Percentiles rank a stretch among this genome's conserved stretches.
Conservation (phyloP, 2,113 vertebrate species). For the Uria lomvia region DNA sequence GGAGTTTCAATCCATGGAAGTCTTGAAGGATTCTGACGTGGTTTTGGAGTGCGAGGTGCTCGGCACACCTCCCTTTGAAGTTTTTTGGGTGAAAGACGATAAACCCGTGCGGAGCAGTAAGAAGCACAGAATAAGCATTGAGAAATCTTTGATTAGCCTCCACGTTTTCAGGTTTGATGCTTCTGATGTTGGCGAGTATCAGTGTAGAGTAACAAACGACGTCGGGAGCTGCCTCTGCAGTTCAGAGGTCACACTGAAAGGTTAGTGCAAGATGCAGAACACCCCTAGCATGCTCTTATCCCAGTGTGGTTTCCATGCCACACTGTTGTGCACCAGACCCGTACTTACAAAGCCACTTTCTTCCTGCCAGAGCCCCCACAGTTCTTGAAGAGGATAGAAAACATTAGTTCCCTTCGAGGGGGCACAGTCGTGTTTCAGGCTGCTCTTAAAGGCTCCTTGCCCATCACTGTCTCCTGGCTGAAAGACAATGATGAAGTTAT, state of each 20-base stretch:
- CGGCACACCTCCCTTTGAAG: conserved; percentile 89
- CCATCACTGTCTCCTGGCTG: conserved; percentile 88
- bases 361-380: conserved; percentile 86
- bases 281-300: not conserved
- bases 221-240: conserved; percentile 86
- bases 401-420: conserved; percentile 83
- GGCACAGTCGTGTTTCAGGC: conserved; percentile 86
- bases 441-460: conserved; percentile 87
- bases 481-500: conserved; percentile 94
- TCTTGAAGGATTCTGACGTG: conserved; percentile 92
- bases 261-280: conserved; percentile 75
- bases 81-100: conserved; percentile 89
- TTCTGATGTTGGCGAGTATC: conserved; percentile 86
- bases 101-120: conserved; percentile 87
- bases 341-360: conserved; percentile 44
- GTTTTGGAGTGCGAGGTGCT: conserved; percentile 85
- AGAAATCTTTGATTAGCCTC: conserved; percentile 83
- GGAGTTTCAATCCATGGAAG: conserved; percentile 86
- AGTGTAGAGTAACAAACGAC: conserved; percentile 89
- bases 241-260: conserved; percentile 88
- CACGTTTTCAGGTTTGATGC: conserved; percentile 87
- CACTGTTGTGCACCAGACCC: not conserved
- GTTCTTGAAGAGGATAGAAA: conserved; percentile 91
- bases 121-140: conserved; percentile 85
- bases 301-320: not conserved